A percentile compares a stretch with the other conserved stretches of the same genome.
These are phyloP conservation scores for Lontra canadensis DNA, from an alignment of 2,113 vertebrate species.

Conservation along the genomic window DNA sequence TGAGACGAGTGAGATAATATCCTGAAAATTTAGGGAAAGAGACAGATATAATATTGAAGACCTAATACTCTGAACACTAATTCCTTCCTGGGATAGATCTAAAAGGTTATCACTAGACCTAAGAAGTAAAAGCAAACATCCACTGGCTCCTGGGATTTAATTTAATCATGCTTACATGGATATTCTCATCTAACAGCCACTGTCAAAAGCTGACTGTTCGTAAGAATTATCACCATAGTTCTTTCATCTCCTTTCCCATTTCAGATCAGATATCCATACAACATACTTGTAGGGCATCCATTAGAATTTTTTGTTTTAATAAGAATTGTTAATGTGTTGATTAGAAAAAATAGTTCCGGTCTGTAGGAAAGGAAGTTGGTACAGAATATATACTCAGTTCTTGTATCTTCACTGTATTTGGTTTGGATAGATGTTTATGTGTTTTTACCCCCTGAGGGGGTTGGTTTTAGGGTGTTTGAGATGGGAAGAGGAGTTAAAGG, in stretches of 20 bases:
- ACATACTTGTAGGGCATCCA: not conserved
- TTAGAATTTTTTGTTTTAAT: not conserved
- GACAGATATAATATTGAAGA: not conserved
- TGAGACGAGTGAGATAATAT: not conserved
- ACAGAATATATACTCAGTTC: not conserved
- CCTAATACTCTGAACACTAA: not conserved
- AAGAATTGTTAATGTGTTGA: not conserved
- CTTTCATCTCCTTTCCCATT: not conserved
- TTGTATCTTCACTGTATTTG: not conserved
- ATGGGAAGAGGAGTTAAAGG: not conserved
- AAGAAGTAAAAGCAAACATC: slow-evolving; percentile 5
- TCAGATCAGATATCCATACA: not conserved
- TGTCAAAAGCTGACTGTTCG: not conserved
- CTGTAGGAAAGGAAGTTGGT: not conserved
- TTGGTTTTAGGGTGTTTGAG: not conserved
- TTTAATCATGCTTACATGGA: not conserved
- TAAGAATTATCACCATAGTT: not conserved
- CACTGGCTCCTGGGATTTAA: not conserved
- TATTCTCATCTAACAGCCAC: not conserved
- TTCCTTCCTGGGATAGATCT: not conserved
- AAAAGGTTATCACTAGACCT: not conserved
- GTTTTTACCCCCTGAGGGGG: too few species aligned
- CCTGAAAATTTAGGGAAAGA: not conserved
- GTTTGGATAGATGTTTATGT: not conserved
- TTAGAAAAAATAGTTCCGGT: not conserved